Conservation (phyloP, 2,888 invertebrate genomes). For the Nomada hirtipes region DNA sequence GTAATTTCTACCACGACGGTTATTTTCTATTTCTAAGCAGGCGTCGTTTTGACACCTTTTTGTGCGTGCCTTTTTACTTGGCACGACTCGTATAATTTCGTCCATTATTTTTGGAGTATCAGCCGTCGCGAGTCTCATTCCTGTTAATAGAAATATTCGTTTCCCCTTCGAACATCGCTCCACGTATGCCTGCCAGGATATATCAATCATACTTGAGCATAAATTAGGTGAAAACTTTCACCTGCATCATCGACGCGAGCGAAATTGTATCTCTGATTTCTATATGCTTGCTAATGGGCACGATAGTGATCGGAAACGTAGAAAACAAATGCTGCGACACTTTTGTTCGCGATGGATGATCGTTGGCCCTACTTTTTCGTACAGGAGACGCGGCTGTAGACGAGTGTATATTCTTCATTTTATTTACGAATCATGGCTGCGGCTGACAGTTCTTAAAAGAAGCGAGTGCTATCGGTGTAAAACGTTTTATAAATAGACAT, state of each 20-base stretch:
- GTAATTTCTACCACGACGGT: slow-evolving; percentile 44
- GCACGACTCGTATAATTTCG: too few relatives aligned
- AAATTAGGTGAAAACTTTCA: neutral
- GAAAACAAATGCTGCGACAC: too few relatives aligned
- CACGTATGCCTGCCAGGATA: too few relatives aligned
- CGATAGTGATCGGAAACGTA: too few relatives aligned
- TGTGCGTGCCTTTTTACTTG: neutral
- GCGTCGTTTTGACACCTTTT: neutral
- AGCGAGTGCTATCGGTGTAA: neutral
- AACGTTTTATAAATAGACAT: slow-evolving; percentile 31
- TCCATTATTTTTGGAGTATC: neutral
- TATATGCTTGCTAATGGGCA: neutral
- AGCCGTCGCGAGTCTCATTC: neutral
- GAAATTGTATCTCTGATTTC: neutral
- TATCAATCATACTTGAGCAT: slow-evolving; percentile 6
- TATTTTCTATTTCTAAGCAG: slow-evolving; percentile 29
- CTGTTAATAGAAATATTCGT: neutral
- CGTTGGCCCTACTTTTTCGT: too few relatives aligned
- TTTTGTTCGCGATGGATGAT: too few relatives aligned
- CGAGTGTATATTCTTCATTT: neutral
- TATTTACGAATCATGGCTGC: neutral
- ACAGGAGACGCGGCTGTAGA: neutral
- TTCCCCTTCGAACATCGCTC: neutral
- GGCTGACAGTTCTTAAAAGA: neutral
- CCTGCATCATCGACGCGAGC: neutral